Base-by-base conservation (phyloP, 2,113 vertebrate genomes). In the Leucosticte australis region DNA sequence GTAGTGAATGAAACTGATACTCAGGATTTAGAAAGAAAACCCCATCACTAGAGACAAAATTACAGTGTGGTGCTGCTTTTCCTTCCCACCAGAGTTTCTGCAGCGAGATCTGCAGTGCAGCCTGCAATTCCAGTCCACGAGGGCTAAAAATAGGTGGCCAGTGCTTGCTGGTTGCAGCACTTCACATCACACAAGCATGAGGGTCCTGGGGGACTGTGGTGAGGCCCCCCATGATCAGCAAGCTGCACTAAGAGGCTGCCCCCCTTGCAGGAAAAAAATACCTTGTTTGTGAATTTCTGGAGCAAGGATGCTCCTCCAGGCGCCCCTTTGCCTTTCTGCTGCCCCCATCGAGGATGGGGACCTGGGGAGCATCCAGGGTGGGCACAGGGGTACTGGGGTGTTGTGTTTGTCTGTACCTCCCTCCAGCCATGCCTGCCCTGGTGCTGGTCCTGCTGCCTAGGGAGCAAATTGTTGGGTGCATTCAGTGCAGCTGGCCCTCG, bases 401-500 rank as follows among this genome's bases (percentile, higher is more conserved):
- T 6, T 6, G 5, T 47, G n/a, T 88, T 71, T 78, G 47, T 49
- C 70, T 82, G 39, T 2, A 2, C 69, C 57, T 95, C 21, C 22
- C 14, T 90, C 73, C 1, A 13, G 21, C 67, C 0, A 0, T 83
- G 86, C 41, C 71, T 79, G 31, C n/a, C 55, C 65, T 3, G 37
- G 15, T 6, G 16, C 57, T 84, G 79, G 63, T 60, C 16, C n/a
- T 35, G 55, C 78, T 7, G 35, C 91, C 55, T 37, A 0, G 5
- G 69, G 59, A 93, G 50, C 69, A 97, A 96, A 97, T 96, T 96
- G 84, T 94, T 92, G 92, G 95, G 94, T 95, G 95, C 73, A 37
- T 42, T 92, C 6, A 1, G 85, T 83, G 93, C 96, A 96, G 89
- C 94, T 94, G 92, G 83, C 62, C 69, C 80, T 86, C 0, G n/a